These are phyloP conservation scores for Chionodraco myersi DNA, from an alignment of 2,113 vertebrate species.

Conservation along the genomic window DNA sequence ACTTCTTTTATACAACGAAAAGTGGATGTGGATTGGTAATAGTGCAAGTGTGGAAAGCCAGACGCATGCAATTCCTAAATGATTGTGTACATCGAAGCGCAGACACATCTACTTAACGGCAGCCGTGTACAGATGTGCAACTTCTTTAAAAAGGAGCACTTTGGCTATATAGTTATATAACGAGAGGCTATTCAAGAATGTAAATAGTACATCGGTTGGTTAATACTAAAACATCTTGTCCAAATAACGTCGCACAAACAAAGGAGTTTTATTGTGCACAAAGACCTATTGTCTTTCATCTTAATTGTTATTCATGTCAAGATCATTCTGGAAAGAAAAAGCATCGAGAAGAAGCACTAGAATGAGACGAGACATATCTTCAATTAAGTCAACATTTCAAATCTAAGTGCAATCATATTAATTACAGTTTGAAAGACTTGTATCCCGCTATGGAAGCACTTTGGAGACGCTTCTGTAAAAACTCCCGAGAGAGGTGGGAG, in stretches of 20 bases:
- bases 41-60: too few relatives aligned
- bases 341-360: neutral
- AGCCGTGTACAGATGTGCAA: too few relatives aligned
- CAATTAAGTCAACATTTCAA: neutral
- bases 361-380: neutral
- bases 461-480: conserved; percentile 1
- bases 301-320: neutral
- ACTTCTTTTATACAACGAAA: too few relatives aligned
- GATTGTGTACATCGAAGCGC: too few relatives aligned
- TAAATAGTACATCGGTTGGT: neutral
- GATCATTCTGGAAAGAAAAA: neutral
- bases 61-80: too few relatives aligned
- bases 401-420: neutral
- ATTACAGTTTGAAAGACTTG: neutral
- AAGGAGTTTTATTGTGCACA: too few relatives aligned
- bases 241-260: neutral
- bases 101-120: too few relatives aligned
- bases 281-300: neutral
- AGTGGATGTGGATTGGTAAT: too few relatives aligned
- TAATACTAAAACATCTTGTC: neutral
- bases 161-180: too few relatives aligned
- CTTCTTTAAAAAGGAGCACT: too few relatives aligned
- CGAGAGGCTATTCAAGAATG: too few relatives aligned
- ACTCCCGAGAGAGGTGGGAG: conserved; percentile 11
- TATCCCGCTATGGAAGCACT: neutral